Evolutionary conservation across 2,113 vertebrate species (phyloP), one percentile per base, ranked within the genome.

Genomic region (Astur gentilis): DNA sequence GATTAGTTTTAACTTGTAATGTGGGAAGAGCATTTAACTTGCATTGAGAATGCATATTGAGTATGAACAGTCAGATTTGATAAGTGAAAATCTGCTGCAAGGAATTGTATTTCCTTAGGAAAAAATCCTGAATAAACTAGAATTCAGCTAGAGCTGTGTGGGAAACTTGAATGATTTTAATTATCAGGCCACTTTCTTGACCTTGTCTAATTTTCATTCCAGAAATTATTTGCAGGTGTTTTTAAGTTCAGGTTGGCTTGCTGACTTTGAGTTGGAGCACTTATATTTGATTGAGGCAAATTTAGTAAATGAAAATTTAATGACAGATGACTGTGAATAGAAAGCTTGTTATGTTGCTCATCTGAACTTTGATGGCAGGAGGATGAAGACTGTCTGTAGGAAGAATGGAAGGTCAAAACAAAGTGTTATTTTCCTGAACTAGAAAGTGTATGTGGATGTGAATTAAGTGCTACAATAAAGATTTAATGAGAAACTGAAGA

Each of bases 401-500:
- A 78, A 77, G 55, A 88, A 75, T 40, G 32, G 45, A 79, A 90
- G 79, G 75, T 93, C 54, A 83, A 93, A 87, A 54, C n/a, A 31
- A 79, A 93, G 54, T 44, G 40, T 79, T 82, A 12, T 54, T 90
- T 91, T 90, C 62, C 76, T 88, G 62, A 86, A 52, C 62, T 88
- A 72, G 55, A 47, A 71, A 50, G 78, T 36, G 31, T 55, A 22
- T 49, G 34, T 93, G 90, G 62, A 73, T 57, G 71, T 55, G 49
- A 95, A 83, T 86, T 83, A 89, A 86, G 36, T 77, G 67, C 71
- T 90, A 42, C 58, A 66, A 20, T 93, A 97, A 95, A 92, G 79
- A 80, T 77, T 92, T 88, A 95, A 92, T 73, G 75, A 88, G 92
- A 88, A 90, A 58, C 27, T 2, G 7, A 92, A 92, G 50, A 85